Evolutionary conservation across 2,797 vertebrate species (phyloP), one percentile per base, ranked within the genome.

Genomic region (Anolis apletophallus): DNA sequence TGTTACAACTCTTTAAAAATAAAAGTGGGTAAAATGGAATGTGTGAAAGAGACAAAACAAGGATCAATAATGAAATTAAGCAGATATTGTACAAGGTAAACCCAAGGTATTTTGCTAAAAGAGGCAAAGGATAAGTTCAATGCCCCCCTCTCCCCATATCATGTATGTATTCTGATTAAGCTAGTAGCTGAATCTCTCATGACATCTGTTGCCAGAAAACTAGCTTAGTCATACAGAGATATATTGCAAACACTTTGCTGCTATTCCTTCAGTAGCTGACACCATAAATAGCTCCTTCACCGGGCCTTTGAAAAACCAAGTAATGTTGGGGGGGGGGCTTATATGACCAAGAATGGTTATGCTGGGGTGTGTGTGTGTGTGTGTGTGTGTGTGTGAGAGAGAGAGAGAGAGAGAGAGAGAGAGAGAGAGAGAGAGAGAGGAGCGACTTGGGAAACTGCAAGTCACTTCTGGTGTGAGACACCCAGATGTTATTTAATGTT

Each of bases 11-110:
- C 21, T 21, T n/a, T 29, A 17, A 26, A 72, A 82, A 19, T 16
- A 23, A 34, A 40, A 21, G 29, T 8, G n/a, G 12, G 11, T 13
- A 57, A 34, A 26, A 21, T 21, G 17, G 52, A 14, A 36, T 26
- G 12, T 71, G 5, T 5, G 64, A 11, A 46, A 54, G 10, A 14
- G 17, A 1, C 19, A 82, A 55, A 6, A 21, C 80, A 55, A 9
- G 36, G 32, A 82, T 16, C 23, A 26, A 54, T 21, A 81, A 69
- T 55, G n/a, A 81, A 71, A n/a, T 59, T 88, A 85, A 85, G 59
- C 84, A 0, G 46, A 81, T 88, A 76, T 92, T 87, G 86, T 84
- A 91, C 26, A 75, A 7, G 26, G 32, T 11, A 32, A 69, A 14
- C 14, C 1, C 40, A 80, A 67, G 14, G 11, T 26, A n/a, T 89